phyloP scores from a whole-genome alignment of 2,797 vertebrate genomes.

The Gallinago solitaria region DNA sequence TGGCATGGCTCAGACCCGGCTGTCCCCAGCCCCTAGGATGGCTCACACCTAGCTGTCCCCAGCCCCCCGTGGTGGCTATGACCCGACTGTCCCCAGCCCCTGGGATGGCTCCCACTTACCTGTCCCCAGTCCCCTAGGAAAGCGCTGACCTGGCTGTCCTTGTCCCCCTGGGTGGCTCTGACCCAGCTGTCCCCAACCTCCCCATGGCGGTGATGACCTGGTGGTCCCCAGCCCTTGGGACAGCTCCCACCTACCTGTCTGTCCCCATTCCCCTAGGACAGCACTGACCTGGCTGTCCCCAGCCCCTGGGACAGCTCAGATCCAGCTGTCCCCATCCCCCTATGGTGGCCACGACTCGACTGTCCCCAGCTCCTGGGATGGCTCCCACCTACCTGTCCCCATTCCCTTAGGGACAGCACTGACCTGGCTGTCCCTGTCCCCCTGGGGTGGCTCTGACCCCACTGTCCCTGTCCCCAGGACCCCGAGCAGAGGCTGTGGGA shows the following conservation, averaged over 20 bases:
- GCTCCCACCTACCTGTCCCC: no score
- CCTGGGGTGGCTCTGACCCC: accelerated
- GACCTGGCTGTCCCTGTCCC: accelerated
- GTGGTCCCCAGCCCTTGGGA: no score
- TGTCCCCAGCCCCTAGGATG: no score
- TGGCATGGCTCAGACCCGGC: no score
- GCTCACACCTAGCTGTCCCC: no score
- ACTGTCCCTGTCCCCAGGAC: slow-evolving; percentile 71
- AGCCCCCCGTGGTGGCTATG: neutral
- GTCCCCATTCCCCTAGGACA: neutral
- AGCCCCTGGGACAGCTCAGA: accelerated
- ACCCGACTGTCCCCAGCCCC: neutral
- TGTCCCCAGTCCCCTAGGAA: neutral
- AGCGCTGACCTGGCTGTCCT: neutral
- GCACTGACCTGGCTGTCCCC: neutral
- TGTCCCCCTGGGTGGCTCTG: no score
- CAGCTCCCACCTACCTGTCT: neutral
- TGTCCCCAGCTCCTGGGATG: neutral
- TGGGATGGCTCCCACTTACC: no score
- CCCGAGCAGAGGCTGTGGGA: slow-evolving; percentile 80
- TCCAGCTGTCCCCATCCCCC: accelerated
- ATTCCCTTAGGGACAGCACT: no score
- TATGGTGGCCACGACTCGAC: no score
- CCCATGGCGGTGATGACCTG: no score
- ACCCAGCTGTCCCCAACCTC: accelerated